Evolutionary conservation across 64 coral and sea anemone genomes (phyloP), one percentile per base, ranked within the genome.

Genomic region (Stichodactyla helianthus): DNA sequence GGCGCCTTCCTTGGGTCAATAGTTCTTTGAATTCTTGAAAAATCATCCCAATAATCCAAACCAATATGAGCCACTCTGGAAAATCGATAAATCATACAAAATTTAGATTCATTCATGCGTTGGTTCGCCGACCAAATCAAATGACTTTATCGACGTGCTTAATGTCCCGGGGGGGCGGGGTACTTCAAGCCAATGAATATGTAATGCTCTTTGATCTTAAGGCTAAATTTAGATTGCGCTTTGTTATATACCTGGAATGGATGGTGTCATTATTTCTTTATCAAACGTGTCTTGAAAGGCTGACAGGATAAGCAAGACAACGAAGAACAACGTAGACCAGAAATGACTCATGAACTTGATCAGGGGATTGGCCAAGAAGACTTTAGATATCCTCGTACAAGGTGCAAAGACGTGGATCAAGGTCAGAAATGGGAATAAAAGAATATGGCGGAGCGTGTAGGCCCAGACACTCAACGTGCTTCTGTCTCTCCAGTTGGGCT

Each of bases 301-400:
- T 68, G 93, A 94, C 6, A 53, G 19, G 13, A 91, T 91, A 53
- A 94, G 53, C 77, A 94, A 59, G 13, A 53, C 27, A 53, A 94
- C 83, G 91, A 94, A 94, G 12, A 91, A 61, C 18, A 65, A 16
- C 22, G 91, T 91, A 2, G 93, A 91, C 54, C 89, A 89, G 0
- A 79, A 87, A 50, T 94, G 93, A 51, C 86, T 94, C 14, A 94
- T 80, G 22, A 94, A 94, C 59, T 94, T 94, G 20, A 88, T 84
- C 50, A 94, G 79, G 7, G 93, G 93, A 25, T 83, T 91, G 16
- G 70, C 54, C 79, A 94, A 59, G 35, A 44, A 44, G 23, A 77
- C 54, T n/a, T 52, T 55, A 1, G 89, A 91, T 7, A 86, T 63
- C 19, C 60, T 16, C 6, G 35, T n/a, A 18, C 52, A 20, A 71